Evolutionary conservation across 1,140 invertebrate species (phyloP), one percentile per base, ranked within the genome.

Genomic region (Arion vulgaris): DNA sequence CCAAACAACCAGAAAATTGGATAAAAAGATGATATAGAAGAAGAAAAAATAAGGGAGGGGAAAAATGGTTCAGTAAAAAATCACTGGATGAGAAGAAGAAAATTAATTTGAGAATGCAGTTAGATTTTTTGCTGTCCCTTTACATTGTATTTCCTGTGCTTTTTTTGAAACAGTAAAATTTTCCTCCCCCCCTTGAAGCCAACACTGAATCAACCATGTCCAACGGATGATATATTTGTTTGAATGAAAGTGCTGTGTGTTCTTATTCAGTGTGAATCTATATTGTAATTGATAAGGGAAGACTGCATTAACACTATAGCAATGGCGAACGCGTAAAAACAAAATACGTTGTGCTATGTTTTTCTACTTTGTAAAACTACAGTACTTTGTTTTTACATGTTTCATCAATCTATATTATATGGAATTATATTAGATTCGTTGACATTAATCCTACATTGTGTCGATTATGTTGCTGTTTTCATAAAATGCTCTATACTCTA

Each of bases 31-130:
- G 83, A 85, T 19, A 68, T 78, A 0, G 73, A 49, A 34, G 80
- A 80, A 15, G 51, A 41, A 79, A 77, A 28, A 78, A 13, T 28
- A 76, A 76, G 39, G 68, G 23, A 34, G 83, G 82, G 9, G 83
- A 72, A 32, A 81, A 66, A 9, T 39, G 57, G 49, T 34, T 11
- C 2, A 49, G 38, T 0, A 80, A 53, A 72, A 41, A 81, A 49
- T 53, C 41, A 49, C 49, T n/a, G n/a, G 57, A 66, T 53, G 66
- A 81, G 68, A 81, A 81, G 68, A 81, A 66, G 28, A 57, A 74
- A 1, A 73, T 15, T 66, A 49, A 74, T 28, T 13, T 36, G n/a
- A 49, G 28, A 80, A 36, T 71, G 36, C 41, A 41, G 36, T 0
- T 5, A 39, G 4, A 28, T 2, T 73, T 73, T 36, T 73, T 73